A percentile compares a stretch with the other conserved stretches of the same genome.
Evolutionary conservation across 2,797 vertebrate genomes (phyloP).

Genomic region (Aselliscus stoliczkanus): DNA sequence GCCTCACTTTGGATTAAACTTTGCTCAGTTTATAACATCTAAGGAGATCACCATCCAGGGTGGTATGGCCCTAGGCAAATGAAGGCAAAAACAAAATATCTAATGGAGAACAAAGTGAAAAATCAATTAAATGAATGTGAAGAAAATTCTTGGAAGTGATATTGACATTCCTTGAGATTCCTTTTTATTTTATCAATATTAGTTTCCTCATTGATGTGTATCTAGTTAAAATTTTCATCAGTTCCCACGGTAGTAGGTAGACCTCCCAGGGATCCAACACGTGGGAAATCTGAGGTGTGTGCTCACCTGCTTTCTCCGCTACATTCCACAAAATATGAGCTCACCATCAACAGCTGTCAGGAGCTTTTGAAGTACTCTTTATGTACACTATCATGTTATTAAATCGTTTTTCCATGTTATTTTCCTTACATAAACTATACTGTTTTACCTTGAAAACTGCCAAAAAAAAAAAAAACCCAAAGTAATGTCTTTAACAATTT

Average conservation of each 20-base stretch:
- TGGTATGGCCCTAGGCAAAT: slow-evolving; percentile 54
- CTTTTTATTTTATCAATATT: slow-evolving; percentile 43
- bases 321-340: slow-evolving; percentile 35
- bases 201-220: neutral
- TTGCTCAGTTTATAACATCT: slow-evolving; percentile 14
- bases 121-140: slow-evolving; percentile 47
- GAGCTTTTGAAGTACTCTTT: slow-evolving; percentile 50
- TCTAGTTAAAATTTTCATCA: neutral
- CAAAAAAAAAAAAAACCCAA: neutral
- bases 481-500: slow-evolving; percentile 27
- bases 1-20: neutral
- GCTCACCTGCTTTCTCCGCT: slow-evolving; percentile 21
- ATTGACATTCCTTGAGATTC: slow-evolving; percentile 33
- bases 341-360: slow-evolving; percentile 42
- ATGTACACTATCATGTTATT: neutral
- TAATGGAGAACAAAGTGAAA: slow-evolving; percentile 39
- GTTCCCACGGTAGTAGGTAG: neutral
- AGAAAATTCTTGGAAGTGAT: slow-evolving; percentile 35
- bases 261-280: slow-evolving; percentile 52
- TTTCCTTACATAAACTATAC: slow-evolving; percentile 36
- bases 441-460: slow-evolving; percentile 39
- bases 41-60: slow-evolving; percentile 13
- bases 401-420: slow-evolving; percentile 47
- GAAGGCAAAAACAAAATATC: slow-evolving; percentile 28
- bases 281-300: slow-evolving; percentile 1